These are phyloP conservation scores for Enoplosus armatus DNA, from an alignment of 2,797 vertebrate genomes.

Conservation along the genomic window DNA sequence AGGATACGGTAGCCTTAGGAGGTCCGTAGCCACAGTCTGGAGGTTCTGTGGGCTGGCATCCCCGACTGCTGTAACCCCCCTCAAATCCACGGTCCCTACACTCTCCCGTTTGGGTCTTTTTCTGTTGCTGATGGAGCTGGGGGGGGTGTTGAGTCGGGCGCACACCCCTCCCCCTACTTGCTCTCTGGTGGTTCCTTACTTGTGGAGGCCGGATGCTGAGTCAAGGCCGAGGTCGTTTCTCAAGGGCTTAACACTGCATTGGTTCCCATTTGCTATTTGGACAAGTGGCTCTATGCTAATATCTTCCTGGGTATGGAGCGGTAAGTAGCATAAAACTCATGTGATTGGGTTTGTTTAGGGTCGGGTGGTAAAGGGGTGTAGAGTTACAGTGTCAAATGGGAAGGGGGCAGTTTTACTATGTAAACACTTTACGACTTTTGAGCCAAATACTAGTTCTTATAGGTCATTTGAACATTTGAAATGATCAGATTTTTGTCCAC, in stretches of 20 bases:
- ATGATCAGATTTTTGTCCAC: constrained; percentile 15
- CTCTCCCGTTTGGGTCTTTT: constrained; percentile 88
- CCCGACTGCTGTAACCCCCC: constrained; percentile 84
- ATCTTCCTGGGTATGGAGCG: constrained; percentile 89
- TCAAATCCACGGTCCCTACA: constrained; percentile 85
- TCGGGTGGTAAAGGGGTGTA: constrained; percentile 79
- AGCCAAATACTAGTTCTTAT: constrained; percentile 33
- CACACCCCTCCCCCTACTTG: constrained; percentile 84
- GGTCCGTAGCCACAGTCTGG: constrained; percentile 88
- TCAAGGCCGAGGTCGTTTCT: constrained; percentile 89
- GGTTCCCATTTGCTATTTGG: constrained; percentile 97
- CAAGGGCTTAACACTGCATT: constrained; percentile 92
- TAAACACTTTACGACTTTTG: constrained; percentile 48
- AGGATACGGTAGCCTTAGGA: constrained; percentile 96
- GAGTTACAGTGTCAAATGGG: constrained; percentile 48
- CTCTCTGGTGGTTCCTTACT: constrained; percentile 90
- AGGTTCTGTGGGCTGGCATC: constrained; percentile 90
- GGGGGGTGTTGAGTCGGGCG: constrained; percentile 84
- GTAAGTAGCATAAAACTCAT: constrained; percentile 91
- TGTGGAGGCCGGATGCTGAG: constrained; percentile 89
- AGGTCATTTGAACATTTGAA: constrained; percentile 13
- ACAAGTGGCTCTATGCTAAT: constrained; percentile 97
- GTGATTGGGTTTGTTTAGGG: constrained; percentile 86
- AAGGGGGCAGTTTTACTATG: constrained; percentile 31
- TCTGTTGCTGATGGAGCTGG: constrained; percentile 89